These are phyloP conservation scores for Prosapia bicincta DNA, from an alignment of 2,888 invertebrate genomes.

Conservation along the genomic window DNA sequence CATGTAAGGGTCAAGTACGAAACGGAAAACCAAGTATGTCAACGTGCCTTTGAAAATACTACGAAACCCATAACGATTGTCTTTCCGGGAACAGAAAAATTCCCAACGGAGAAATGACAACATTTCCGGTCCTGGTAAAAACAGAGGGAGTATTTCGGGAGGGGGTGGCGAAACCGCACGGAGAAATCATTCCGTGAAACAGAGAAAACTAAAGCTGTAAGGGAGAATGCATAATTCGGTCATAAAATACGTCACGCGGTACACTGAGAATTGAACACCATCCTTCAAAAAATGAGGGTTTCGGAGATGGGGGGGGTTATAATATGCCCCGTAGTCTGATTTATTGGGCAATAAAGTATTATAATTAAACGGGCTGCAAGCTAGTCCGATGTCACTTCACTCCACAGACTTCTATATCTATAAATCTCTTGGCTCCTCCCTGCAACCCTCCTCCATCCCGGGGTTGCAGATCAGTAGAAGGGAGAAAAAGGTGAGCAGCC, in stretches of 20 bases:
- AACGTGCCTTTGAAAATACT: too few relatives aligned
- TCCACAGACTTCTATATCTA: constrained; percentile 36
- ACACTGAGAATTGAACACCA: constrained; percentile 32
- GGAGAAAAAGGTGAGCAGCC: constrained; percentile 12
- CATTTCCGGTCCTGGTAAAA: constrained; percentile 5
- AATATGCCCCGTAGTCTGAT: constrained; percentile 51
- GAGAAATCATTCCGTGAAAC: constrained; percentile 19
- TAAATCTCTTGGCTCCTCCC: constrained; percentile 35
- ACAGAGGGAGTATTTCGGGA: neutral
- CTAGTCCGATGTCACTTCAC: constrained; percentile 48
- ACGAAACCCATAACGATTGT: neutral
- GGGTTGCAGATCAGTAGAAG: constrained; percentile 1
- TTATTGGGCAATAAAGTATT: constrained; percentile 77
- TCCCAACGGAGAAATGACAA: neutral
- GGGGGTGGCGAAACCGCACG: constrained; percentile 3
- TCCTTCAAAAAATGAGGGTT: constrained; percentile 44
- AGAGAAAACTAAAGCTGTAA: neutral
- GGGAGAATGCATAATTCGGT: constrained; percentile 30
- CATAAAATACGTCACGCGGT: constrained; percentile 30
- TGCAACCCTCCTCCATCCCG: neutral
- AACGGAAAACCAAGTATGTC: too few relatives aligned
- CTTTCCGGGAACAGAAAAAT: neutral
- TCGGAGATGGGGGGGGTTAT: constrained; percentile 35
- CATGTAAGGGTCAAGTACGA: too few relatives aligned
- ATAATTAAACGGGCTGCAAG: constrained; percentile 65